phyloP scores from a whole-genome alignment of 2,113 vertebrate genomes.

The Nothobranchius kuhntae region DNA sequence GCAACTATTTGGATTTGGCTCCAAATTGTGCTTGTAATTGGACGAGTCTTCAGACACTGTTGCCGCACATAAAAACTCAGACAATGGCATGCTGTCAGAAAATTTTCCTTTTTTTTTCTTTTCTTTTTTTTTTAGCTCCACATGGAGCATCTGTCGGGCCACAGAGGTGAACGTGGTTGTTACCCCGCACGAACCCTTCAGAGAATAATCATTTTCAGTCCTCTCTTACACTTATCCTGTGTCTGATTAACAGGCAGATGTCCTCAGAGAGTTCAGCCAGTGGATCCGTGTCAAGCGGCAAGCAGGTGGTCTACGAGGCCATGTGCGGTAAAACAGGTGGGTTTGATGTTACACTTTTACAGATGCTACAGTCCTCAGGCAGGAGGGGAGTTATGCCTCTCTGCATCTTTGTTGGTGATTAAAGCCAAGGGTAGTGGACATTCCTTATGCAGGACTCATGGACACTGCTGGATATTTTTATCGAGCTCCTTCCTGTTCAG shows the following conservation, averaged over 20 bases:
- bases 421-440: conserved; percentile 67
- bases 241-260: conserved; percentile 69
- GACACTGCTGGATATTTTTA: conserved; percentile 67
- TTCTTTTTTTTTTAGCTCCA: conserved; percentile 4
- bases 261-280: conserved; percentile 59
- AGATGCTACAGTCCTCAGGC: conserved; percentile 17
- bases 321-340: conserved; percentile 75
- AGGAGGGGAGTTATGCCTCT: conserved; percentile 22
- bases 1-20: conserved; percentile 22
- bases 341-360: conserved; percentile 44
- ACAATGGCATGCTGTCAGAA: conserved; percentile 7
- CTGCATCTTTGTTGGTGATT: conserved; percentile 46
- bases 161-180: not conserved
- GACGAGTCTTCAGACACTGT: conserved; percentile 7
- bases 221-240: conserved; percentile 33
- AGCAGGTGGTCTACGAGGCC: conserved; percentile 70
- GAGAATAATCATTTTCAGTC: conserved; percentile 22
- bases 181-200: not conserved
- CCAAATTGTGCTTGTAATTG: conserved; percentile 10
- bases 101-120: not conserved
- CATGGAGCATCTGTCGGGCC: not conserved
- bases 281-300: conserved; percentile 47
- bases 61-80: not conserved
- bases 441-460: conserved; percentile 62
- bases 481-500: conserved; percentile 16